Conservation (phyloP, 2,113 vertebrate genomes). For the Galbula dea region DNA sequence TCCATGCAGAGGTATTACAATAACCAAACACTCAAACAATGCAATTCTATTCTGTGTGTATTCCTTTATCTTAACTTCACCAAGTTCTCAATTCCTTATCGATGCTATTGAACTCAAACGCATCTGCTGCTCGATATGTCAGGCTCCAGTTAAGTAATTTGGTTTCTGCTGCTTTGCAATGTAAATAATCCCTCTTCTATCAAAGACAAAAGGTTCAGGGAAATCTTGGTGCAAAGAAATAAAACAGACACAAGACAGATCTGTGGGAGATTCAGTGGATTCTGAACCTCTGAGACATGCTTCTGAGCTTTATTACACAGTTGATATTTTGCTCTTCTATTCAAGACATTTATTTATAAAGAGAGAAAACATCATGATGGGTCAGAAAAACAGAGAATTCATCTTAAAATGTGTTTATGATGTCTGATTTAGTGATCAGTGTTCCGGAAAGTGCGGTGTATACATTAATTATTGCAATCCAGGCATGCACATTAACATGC, state of each 20-base stretch:
- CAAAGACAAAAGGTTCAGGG: not conserved
- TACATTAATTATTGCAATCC: not conserved
- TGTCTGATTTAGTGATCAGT: not conserved
- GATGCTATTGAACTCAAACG: not conserved
- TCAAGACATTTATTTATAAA: not conserved
- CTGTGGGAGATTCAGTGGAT: not conserved
- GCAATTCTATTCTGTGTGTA: not conserved
- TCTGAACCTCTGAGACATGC: not conserved
- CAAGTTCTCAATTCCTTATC: not conserved
- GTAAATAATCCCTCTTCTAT: not conserved
- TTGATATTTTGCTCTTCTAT: not conserved
- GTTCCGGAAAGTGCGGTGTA: not conserved
- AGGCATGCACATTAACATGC: not conserved
- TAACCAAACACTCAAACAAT: not conserved
- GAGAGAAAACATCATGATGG: not conserved
- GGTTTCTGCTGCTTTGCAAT: not conserved
- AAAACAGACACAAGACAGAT: not conserved
- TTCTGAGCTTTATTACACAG: not conserved
- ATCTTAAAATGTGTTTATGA: not conserved
- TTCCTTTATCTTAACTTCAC: not conserved
- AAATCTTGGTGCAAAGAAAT: not conserved
- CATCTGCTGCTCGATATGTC: not conserved
- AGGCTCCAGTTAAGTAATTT: not conserved
- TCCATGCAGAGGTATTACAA: not conserved
- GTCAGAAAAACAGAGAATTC: not conserved